A percentile compares a stretch with the other conserved stretches of the same genome.
phyloP scores from a whole-genome alignment of 2,797 vertebrate species.

The Ctenopoma multispine region DNA sequence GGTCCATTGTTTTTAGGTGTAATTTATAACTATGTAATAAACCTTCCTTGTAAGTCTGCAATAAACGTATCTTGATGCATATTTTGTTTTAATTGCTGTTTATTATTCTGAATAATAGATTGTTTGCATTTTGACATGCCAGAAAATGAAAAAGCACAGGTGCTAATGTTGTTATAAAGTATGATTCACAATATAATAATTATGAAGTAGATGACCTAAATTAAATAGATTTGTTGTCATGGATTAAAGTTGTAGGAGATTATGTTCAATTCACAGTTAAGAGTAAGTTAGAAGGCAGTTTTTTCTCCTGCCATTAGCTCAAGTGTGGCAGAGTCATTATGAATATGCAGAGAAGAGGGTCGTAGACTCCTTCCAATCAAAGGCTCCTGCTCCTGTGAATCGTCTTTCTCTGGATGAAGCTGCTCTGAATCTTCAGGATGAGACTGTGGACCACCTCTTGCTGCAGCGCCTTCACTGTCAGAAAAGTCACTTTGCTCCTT shows the following conservation, averaged over 20 bases:
- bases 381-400: slow-evolving; percentile 64
- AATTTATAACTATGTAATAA: slow-evolving; percentile 47
- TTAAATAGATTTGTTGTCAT: not conserved
- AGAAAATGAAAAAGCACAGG: not conserved
- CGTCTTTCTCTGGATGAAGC: slow-evolving; percentile 21
- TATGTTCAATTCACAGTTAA: not conserved
- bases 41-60: slow-evolving; percentile 48
- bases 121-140: not conserved
- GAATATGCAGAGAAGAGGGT: slow-evolving; percentile 71
- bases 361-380: slow-evolving; percentile 46
- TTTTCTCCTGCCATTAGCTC: slow-evolving; percentile 84
- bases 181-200: not conserved
- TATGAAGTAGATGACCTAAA: not conserved
- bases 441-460: slow-evolving; percentile 28
- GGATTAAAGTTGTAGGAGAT: not conserved
- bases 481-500: slow-evolving; percentile 42
- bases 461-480: slow-evolving; percentile 23
- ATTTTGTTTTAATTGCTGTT: not conserved
- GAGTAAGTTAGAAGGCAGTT: slow-evolving; percentile 80
- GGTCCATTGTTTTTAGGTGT: slow-evolving; percentile 38
- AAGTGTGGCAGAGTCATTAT: slow-evolving; percentile 76
- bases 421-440: slow-evolving; percentile 46
- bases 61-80: slow-evolving; percentile 55
- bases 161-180: not conserved
- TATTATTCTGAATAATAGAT: slow-evolving; percentile 6